phyloP scores from a whole-genome alignment of 2,797 vertebrate species.

The Sphenopsis melanotis region DNA sequence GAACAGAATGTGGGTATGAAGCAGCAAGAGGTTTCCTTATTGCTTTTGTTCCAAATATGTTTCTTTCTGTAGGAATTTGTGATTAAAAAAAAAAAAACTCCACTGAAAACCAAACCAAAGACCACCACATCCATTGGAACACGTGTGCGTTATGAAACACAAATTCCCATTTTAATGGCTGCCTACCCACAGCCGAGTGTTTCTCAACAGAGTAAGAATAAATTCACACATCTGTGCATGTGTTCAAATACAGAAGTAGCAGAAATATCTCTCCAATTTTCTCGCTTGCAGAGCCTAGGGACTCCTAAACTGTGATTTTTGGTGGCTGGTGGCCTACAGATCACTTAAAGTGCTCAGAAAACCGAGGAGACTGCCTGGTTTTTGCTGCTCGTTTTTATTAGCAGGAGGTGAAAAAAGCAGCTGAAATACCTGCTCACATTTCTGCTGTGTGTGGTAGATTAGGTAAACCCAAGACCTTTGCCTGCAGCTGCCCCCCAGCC shows the following conservation, averaged over 20 bases:
- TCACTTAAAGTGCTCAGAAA: background rate
- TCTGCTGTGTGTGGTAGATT: background rate
- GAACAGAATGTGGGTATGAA: background rate
- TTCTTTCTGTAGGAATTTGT: background rate
- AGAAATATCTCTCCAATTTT: slow-evolving; percentile 40
- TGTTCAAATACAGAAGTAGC: slow-evolving; percentile 8
- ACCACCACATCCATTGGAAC: background rate
- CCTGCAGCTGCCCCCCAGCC: background rate
- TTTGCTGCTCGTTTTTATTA: background rate
- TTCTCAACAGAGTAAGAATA: slow-evolving; percentile 11
- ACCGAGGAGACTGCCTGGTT: background rate
- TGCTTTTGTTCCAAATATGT: background rate
- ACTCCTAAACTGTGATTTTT: slow-evolving; percentile 20
- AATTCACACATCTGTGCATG: slow-evolving; percentile 12
- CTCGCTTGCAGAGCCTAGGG: background rate
- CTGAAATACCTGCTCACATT: background rate
- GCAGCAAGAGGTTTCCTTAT: background rate
- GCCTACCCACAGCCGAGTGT: slow-evolving; percentile 8
- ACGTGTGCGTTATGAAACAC: background rate
- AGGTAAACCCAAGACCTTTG: background rate
- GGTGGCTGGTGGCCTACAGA: slow-evolving; percentile 20
- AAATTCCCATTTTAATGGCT: background rate
- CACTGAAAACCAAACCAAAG: background rate
- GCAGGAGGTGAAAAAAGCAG: background rate
- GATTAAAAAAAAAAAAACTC: background rate